A percentile compares a stretch with the other conserved stretches of the same genome.
These are phyloP conservation scores for Artibeus jamaicensis DNA, from an alignment of 2,797 vertebrate genomes.

Conservation along the genomic window DNA sequence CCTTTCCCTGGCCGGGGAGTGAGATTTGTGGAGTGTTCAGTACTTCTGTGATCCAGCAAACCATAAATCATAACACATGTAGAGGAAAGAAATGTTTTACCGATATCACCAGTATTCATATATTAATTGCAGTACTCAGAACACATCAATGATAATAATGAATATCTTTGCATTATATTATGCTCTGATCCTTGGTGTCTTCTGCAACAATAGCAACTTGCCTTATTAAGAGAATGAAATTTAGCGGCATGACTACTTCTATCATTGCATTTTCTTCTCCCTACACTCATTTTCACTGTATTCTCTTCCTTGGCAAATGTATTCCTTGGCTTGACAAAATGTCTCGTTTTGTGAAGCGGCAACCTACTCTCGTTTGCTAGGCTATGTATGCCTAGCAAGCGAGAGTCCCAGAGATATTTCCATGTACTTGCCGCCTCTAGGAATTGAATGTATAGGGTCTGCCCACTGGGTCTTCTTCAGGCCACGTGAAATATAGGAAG, in stretches of 20 bases:
- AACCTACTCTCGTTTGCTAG: not conserved
- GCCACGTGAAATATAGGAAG: not conserved
- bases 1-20: not conserved
- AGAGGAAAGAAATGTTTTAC: not conserved
- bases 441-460: not conserved
- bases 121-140: slow-evolving; percentile 11
- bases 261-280: not conserved
- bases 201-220: not conserved
- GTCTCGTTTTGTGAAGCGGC: not conserved
- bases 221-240: slow-evolving; percentile 23
- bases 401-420: not conserved
- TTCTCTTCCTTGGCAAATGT: slow-evolving; percentile 48
- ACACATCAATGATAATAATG: not conserved
- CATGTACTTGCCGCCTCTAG: not conserved
- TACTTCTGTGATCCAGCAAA: slow-evolving; percentile 1
- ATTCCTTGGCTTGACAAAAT: not conserved
- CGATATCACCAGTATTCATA: not conserved
- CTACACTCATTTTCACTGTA: not conserved
- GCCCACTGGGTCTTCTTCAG: not conserved
- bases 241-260: not conserved
- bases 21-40: not conserved
- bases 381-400: not conserved
- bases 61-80: not conserved
- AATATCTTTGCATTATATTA: slow-evolving; percentile 9
- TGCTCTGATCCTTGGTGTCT: not conserved